phyloP scores from a whole-genome alignment of 2,888 invertebrate species.

The Lingula anatina region DNA sequence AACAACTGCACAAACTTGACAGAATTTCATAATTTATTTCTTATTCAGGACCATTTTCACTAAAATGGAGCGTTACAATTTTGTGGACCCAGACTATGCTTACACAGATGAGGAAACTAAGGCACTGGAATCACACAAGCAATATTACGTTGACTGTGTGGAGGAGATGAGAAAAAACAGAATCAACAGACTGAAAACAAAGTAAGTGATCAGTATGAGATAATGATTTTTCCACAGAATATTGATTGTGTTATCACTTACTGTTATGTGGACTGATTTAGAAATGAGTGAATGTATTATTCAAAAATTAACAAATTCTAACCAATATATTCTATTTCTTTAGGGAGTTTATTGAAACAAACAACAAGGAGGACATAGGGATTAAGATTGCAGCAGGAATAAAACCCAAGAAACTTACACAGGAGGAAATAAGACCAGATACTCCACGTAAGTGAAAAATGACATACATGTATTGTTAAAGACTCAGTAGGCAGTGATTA shows the following conservation, averaged over 20 bases:
- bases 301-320: too few relatives aligned
- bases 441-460: slow-evolving; percentile 28
- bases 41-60: slow-evolving; percentile 51
- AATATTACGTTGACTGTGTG: slow-evolving; percentile 36
- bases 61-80: slow-evolving; percentile 38
- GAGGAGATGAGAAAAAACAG: slow-evolving; percentile 32
- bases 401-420: slow-evolving; percentile 31
- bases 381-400: slow-evolving; percentile 46
- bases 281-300: too few relatives aligned
- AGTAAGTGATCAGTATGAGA: slow-evolving; percentile 23
- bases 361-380: slow-evolving; percentile 44
- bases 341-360: slow-evolving; percentile 40
- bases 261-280: too few relatives aligned
- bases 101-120: slow-evolving; percentile 39
- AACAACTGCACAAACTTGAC: too few relatives aligned
- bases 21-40: too few relatives aligned
- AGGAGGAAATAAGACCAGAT: slow-evolving; percentile 42
- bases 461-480: too few relatives aligned
- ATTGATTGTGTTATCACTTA: too few relatives aligned
- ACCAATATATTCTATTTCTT: slow-evolving; percentile 7
- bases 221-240: too few relatives aligned
- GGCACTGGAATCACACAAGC: slow-evolving; percentile 28
- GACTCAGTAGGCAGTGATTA: too few relatives aligned
- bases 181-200: slow-evolving; percentile 23
- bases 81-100: slow-evolving; percentile 50